A percentile compares a stretch with the other conserved stretches of the same genome.
phyloP scores from a whole-genome alignment of 2,113 vertebrate species.

The Loxodonta africana region DNA sequence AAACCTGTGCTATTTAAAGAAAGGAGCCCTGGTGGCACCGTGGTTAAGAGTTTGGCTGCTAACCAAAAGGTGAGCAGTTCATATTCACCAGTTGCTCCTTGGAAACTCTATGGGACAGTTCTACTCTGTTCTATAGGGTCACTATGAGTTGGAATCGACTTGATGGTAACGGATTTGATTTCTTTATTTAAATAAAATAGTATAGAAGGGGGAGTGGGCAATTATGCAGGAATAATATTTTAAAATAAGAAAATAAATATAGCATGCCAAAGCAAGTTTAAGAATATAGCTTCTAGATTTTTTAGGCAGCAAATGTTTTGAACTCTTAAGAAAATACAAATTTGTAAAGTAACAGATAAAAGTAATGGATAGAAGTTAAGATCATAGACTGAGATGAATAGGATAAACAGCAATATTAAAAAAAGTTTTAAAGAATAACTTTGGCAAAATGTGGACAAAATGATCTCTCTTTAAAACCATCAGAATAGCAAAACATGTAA shows the following conservation, averaged over 20 bases:
- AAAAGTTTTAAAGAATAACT: neutral
- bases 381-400: neutral
- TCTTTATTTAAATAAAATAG: neutral
- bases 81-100: no score
- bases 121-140: no score
- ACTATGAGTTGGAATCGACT: no score
- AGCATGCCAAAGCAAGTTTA: neutral
- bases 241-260: neutral
- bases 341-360: neutral
- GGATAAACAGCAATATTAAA: neutral
- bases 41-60: no score
- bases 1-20: neutral
- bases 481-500: neutral
- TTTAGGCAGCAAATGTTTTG: neutral
- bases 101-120: no score
- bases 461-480: neutral
- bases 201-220: neutral
- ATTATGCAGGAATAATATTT: neutral
- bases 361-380: neutral
- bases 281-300: neutral
- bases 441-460: neutral
- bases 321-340: neutral
- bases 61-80: no score
- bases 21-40: neutral
- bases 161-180: no score